A percentile compares a stretch with the other conserved stretches of the same genome.
Conservation (phyloP, 2,113 vertebrate genomes). For the Seriola dumerili region DNA sequence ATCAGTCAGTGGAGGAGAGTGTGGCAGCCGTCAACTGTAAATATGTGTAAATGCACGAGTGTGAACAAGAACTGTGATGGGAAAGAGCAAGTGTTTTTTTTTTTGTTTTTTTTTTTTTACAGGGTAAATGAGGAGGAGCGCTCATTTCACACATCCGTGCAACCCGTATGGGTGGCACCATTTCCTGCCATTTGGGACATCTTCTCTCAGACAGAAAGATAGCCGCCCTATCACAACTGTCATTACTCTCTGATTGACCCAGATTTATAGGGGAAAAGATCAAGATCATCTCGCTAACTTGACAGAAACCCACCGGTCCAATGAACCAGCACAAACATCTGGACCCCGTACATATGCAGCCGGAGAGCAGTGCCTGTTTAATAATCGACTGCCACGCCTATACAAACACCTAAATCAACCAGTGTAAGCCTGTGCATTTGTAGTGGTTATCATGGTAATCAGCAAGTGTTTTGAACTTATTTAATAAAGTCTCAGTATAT, state of each 20-base stretch:
- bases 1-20: background rate
- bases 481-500: background rate
- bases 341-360: no score
- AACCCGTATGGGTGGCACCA: background rate
- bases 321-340: background rate
- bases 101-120: background rate
- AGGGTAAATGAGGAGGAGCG: background rate
- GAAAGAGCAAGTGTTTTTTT: background rate
- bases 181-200: background rate
- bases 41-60: background rate
- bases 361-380: no score
- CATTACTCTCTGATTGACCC: background rate
- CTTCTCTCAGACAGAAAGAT: background rate
- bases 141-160: background rate
- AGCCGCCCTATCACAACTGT: background rate
- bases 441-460: background rate
- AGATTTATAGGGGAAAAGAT: slow-evolving; percentile 33
- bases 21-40: slow-evolving; percentile 14
- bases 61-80: background rate
- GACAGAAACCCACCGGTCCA: slow-evolving; percentile 38
- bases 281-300: slow-evolving; percentile 1
- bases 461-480: background rate
- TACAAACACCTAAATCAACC: no score
- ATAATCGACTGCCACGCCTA: no score
- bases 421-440: background rate